A percentile compares a stretch with the other conserved stretches of the same genome.
phyloP scores from a whole-genome alignment of 2,113 vertebrate species.

The Macrotis lagotis region DNA sequence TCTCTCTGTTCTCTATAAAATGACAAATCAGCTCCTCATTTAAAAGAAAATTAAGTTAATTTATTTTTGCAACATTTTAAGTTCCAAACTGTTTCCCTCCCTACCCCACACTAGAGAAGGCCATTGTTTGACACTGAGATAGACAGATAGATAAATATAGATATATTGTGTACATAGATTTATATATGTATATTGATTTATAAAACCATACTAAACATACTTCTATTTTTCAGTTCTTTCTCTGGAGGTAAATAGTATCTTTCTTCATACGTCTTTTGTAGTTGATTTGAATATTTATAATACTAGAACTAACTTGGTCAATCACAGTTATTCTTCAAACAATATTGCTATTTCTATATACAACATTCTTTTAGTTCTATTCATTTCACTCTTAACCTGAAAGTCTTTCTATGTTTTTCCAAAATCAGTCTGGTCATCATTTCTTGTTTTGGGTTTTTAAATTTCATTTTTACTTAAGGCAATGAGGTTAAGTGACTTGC shows the following conservation, averaged over 20 bases:
- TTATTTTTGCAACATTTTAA: background rate
- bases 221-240: background rate
- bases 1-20: background rate
- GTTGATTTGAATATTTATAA: background rate
- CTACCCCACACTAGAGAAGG: background rate
- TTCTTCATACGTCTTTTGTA: background rate
- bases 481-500: no score
- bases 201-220: background rate
- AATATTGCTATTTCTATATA: background rate
- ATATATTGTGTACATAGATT: no score
- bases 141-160: no score
- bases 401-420: background rate
- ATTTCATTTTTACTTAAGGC: no score
- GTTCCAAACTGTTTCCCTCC: background rate
- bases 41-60: background rate
- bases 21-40: background rate
- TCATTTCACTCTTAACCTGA: background rate
- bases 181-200: background rate
- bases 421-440: background rate
- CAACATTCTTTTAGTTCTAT: background rate
- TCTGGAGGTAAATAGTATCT: background rate
- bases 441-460: no score
- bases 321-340: background rate
- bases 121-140: background rate
- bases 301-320: background rate